phyloP scores from a whole-genome alignment of 1,140 invertebrate species.

The Bombus vancouverensis region DNA sequence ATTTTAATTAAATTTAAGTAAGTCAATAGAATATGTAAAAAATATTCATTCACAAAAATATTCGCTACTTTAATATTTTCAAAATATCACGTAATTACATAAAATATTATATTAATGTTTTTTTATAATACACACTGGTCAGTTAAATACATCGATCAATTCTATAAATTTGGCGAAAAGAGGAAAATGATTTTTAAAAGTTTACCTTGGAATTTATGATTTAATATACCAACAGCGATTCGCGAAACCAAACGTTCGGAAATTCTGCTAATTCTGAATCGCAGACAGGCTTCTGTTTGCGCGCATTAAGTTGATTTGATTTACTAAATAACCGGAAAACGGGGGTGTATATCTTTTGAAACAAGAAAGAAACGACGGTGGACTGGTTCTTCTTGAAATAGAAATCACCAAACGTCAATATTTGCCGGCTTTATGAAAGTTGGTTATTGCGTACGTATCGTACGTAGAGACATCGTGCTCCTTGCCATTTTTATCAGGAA shows the following conservation, averaged over 20 bases:
- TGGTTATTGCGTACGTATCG: neutral
- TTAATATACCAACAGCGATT: neutral
- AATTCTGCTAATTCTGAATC: neutral
- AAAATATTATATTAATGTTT: neutral
- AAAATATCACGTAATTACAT: too few relatives aligned
- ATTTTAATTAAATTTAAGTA: neutral
- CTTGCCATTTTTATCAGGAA: conserved; percentile 36
- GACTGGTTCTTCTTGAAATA: conserved; percentile 13
- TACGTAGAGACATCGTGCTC: neutral
- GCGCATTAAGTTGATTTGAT: conserved; percentile 12
- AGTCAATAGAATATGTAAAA: neutral
- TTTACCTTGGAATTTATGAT: too few relatives aligned
- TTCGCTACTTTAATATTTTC: too few relatives aligned
- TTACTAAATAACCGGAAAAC: conserved; percentile 16
- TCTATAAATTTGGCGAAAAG: too few relatives aligned
- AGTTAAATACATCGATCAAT: too few relatives aligned
- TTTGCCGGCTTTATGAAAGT: conserved; percentile 45
- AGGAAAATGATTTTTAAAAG: too few relatives aligned
- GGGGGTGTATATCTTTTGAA: too few relatives aligned
- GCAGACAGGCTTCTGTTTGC: neutral
- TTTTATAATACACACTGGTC: too few relatives aligned
- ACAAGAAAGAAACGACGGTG: neutral
- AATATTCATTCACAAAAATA: neutral
- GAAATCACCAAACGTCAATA: conserved; percentile 32
- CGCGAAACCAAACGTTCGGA: neutral